These are phyloP conservation scores for Phengaris arion DNA, from an alignment of 2,888 invertebrate genomes.

Conservation along the genomic window DNA sequence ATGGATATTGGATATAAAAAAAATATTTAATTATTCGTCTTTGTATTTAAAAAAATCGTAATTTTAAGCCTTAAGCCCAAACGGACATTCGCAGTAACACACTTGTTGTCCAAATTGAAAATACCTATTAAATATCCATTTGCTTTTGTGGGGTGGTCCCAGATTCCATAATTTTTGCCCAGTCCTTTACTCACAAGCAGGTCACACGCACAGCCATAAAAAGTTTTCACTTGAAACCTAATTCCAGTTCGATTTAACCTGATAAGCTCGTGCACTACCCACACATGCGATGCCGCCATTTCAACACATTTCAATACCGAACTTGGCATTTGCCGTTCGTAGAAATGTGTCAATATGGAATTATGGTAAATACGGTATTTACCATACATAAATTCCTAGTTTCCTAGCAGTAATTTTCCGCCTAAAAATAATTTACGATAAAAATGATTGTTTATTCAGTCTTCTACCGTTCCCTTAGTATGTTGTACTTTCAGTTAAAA, in stretches of 20 bases:
- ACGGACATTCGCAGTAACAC: too few species aligned
- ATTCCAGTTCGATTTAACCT: slow-evolving; percentile 19
- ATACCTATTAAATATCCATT: not conserved
- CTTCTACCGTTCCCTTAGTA: too few species aligned
- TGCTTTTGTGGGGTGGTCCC: too few species aligned
- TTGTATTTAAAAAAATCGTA: too few species aligned
- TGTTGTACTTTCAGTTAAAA: not conserved
- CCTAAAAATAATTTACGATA: too few species aligned
- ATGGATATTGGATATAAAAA: too few species aligned
- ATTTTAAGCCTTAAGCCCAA: too few species aligned
- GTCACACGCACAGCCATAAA: not conserved
- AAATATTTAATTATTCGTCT: too few species aligned
- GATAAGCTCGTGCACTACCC: not conserved
- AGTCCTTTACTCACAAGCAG: not conserved
- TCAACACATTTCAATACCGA: not conserved
- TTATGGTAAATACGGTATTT: slow-evolving; percentile 9
- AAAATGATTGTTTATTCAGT: too few species aligned
- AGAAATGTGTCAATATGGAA: slow-evolving; percentile 15
- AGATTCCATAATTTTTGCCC: not conserved
- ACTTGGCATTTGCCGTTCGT: slow-evolving; percentile 10
- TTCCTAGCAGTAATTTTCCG: too few species aligned
- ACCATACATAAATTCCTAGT: not conserved
- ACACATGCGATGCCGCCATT: slow-evolving; percentile 17
- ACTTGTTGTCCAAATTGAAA: too few species aligned
- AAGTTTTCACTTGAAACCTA: not conserved